Conservation (phyloP, 2,797 vertebrate genomes). For the Sylvia borin region DNA sequence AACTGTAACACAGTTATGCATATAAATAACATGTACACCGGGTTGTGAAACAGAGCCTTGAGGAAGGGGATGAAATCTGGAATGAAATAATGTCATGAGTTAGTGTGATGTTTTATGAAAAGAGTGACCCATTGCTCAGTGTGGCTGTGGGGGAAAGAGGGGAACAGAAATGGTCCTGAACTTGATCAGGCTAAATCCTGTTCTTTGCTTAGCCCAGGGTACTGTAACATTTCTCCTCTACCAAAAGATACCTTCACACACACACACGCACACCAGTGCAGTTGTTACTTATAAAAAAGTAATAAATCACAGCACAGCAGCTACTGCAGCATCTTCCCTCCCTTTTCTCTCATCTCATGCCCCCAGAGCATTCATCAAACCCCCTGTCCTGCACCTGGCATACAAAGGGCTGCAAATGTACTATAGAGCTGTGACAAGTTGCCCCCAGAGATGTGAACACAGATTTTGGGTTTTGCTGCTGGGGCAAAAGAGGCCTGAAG, state of each 20-base stretch:
- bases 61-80: constrained; percentile 85
- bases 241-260: neutral
- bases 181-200: neutral
- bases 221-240: neutral
- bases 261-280: neutral
- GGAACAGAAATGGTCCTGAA: neutral
- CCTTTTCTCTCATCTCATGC: neutral
- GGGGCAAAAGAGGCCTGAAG: neutral
- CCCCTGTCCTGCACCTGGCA: neutral
- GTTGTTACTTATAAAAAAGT: neutral
- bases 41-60: constrained; percentile 78
- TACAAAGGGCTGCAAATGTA: neutral
- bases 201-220: neutral
- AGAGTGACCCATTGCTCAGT: neutral
- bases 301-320: neutral
- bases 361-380: neutral
- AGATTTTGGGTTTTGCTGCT: neutral
- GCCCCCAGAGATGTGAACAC: neutral
- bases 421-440: neutral
- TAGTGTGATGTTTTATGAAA: neutral
- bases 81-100: neutral
- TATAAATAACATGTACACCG: constrained; percentile 83
- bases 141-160: neutral
- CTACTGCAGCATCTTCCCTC: neutral
- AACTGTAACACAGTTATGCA: constrained; percentile 82